Conservation (phyloP, 2,888 invertebrate species). For the Plebejus argus region DNA sequence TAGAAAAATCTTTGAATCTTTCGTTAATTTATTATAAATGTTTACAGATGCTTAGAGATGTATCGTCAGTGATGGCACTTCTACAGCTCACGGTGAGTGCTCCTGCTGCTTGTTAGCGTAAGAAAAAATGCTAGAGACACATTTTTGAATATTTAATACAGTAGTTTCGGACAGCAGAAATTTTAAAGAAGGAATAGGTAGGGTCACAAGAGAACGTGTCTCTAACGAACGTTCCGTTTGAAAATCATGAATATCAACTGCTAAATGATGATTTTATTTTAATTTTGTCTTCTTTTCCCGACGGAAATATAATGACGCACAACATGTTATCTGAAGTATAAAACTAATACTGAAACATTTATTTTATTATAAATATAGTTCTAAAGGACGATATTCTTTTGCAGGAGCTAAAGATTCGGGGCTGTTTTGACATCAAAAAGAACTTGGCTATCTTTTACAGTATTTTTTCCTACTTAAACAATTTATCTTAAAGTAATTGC, state of each 20-base stretch:
- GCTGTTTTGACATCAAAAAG: constrained; percentile 27
- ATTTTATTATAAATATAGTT: background rate
- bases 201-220: no score
- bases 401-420: constrained; percentile 23
- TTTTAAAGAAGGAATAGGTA: no score
- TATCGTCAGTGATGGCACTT: background rate
- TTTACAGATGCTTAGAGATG: constrained; percentile 23
- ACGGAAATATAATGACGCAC: constrained; percentile 60
- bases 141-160: background rate
- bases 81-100: constrained; percentile 21
- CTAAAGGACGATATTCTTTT: background rate
- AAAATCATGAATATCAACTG: no score
- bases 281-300: constrained; percentile 69
- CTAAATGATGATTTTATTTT: constrained; percentile 53
- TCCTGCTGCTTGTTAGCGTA: background rate
- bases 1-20: background rate
- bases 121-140: background rate
- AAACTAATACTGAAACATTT: background rate
- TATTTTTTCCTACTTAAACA: background rate
- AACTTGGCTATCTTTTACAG: constrained; percentile 29
- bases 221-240: no score
- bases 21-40: background rate
- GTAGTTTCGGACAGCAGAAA: no score
- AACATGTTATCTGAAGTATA: constrained; percentile 36
- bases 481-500: background rate